Evolutionary conservation across 2,888 invertebrate genomes (phyloP), one percentile per base, ranked within the genome.

Genomic region (Eledone cirrhosa): DNA sequence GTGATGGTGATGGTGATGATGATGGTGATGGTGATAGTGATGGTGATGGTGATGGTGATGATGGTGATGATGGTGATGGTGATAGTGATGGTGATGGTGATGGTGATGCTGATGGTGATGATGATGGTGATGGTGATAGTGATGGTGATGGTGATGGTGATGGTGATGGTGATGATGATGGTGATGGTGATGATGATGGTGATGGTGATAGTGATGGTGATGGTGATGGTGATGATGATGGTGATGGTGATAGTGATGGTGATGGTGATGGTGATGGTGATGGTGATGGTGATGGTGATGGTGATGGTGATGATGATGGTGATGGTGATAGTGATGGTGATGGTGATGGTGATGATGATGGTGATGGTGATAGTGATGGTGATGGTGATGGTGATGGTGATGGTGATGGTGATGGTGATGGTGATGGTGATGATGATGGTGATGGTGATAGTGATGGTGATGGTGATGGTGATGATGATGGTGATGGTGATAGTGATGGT

Each of bases 291-390:
- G 19, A 53, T 53, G 53, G 53, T 53, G 53, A 53, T 53, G 53
- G 53, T 53, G 53, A 53, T 53, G 53, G 53, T 53, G 53, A 53
- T 53, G 53, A 53, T 53, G 53, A 53, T 53, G 53, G 53, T 53
- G 53, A 53, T 53, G 53, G 53, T 53, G 53, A 53, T 53, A 19
- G 53, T 53, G 53, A 53, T 53, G 53, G 53, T 53, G 53, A 53
- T 53, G 53, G 19, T 53, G 53, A 53, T 53, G 53, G 53, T 53
- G 53, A 53, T 53, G 53, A 53, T 53, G 53, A 53, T 53, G 53
- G 53, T 53, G 53, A 19, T 53, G 53, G 53, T 53, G 53, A 53
- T 53, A 19, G 53, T 53, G 53, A 53, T 53, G 53, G 53, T 53
- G 53, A 53, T 53, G 53, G 53, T 53, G 53, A 53, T 53, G 53